Evolutionary conservation across 2,113 vertebrate genomes (phyloP).

Genomic region (Pluvialis apricaria): DNA sequence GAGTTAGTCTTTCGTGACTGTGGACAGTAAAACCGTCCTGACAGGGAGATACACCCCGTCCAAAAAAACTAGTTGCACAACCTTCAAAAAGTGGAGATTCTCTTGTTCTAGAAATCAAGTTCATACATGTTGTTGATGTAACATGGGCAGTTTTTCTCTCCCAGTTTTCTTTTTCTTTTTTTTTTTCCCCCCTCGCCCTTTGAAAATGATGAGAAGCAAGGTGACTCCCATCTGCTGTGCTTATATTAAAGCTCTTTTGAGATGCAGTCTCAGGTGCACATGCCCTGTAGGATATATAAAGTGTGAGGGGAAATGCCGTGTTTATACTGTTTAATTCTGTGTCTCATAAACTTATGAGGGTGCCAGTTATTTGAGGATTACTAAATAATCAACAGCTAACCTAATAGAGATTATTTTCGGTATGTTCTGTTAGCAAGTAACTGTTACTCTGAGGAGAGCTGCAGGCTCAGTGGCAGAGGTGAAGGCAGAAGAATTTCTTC

Average conservation of each 20-base stretch:
- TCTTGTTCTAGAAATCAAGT: conserved; percentile 65
- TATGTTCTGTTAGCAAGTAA: background rate
- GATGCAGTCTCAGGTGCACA: background rate
- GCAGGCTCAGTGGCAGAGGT: background rate
- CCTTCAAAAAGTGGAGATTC: conserved; percentile 36
- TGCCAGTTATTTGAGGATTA: background rate
- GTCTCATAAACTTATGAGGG: background rate
- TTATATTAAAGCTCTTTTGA: background rate
- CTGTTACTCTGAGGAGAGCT: background rate
- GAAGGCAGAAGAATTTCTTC: background rate
- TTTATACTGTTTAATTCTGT: background rate
- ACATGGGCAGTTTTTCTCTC: background rate
- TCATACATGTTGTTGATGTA: conserved; percentile 70
- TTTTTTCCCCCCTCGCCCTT: background rate
- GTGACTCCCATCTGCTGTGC: background rate
- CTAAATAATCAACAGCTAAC: background rate
- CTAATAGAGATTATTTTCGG: background rate
- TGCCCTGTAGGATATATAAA: background rate
- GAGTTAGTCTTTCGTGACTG: conserved; percentile 37
- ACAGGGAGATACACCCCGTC: conserved; percentile 53
- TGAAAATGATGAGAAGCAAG: background rate
- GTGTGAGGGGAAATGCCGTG: background rate
- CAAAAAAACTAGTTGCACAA: conserved; percentile 67
- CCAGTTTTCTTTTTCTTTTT: background rate
- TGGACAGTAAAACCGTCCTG: conserved; percentile 17